Percentiles rank a stretch among this genome's conserved stretches.
phyloP scores from a whole-genome alignment of 2,888 invertebrate genomes.

The Macrophya alboannulata region DNA sequence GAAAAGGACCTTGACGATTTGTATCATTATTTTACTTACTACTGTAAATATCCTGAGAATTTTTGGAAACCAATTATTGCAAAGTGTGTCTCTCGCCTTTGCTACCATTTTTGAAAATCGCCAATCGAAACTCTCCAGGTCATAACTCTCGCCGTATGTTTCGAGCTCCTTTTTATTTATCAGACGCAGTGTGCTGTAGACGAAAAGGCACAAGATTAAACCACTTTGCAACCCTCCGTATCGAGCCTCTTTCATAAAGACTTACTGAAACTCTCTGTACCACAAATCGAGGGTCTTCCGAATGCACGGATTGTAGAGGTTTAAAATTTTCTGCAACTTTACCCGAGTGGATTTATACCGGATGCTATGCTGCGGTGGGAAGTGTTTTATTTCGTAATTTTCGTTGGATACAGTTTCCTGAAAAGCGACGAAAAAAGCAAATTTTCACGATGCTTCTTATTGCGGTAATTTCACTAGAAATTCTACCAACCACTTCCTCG shows the following conservation, averaged over 20 bases:
- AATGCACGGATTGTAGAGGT: constrained; percentile 91
- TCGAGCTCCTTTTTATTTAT: constrained; percentile 84
- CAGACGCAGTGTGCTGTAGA: constrained; percentile 83
- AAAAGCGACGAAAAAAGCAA: neutral
- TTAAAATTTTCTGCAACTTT: constrained; percentile 84
- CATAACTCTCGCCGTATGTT: constrained; percentile 85
- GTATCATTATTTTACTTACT: constrained; percentile 73
- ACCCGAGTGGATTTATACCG: constrained; percentile 75
- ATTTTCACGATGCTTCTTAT: neutral
- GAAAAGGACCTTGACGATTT: constrained; percentile 18
- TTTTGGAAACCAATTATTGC: constrained; percentile 85
- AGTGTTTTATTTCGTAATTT: constrained; percentile 63
- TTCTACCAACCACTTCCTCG: constrained; percentile 37
- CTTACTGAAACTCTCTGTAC: constrained; percentile 89
- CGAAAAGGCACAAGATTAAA: neutral
- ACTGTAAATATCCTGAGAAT: constrained; percentile 85
- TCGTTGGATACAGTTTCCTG: constrained; percentile 64
- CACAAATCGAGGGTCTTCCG: constrained; percentile 90
- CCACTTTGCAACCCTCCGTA: neutral
- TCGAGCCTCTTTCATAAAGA: constrained; percentile 11
- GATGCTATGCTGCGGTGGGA: constrained; percentile 63
- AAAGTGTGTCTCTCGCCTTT: constrained; percentile 85
- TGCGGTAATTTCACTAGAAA: neutral
- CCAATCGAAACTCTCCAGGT: constrained; percentile 85
- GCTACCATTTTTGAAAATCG: constrained; percentile 84